Conservation (phyloP, 2,888 invertebrate species). For the Caenorhabditis sulstoni region DNA sequence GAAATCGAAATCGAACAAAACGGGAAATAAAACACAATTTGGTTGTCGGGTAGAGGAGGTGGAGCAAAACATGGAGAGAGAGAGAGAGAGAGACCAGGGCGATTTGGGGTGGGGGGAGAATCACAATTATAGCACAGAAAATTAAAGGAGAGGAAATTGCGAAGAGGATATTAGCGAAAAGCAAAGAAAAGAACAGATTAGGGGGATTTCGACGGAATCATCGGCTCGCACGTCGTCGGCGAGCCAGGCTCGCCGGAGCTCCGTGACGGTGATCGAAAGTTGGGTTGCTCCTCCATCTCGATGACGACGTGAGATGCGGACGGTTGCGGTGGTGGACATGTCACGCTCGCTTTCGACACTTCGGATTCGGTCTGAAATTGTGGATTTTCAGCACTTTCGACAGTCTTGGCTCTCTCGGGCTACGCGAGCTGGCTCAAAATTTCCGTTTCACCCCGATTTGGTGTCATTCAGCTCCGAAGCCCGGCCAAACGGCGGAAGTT, state of each 20-base stretch:
- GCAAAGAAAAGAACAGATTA: slow-evolving; percentile 8
- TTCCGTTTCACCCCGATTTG: too few relatives aligned
- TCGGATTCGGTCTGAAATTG: slow-evolving; percentile 39
- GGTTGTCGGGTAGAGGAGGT: too few relatives aligned
- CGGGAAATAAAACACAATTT: not conserved
- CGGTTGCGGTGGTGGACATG: slow-evolving; percentile 36
- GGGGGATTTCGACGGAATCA: slow-evolving; percentile 26
- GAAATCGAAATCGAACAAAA: slow-evolving; percentile 4
- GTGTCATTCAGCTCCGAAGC: too few relatives aligned
- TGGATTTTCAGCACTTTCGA: too few relatives aligned
- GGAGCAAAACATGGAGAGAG: slow-evolving; percentile 15
- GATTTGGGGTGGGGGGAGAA: slow-evolving; percentile 3
- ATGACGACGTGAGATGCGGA: slow-evolving; percentile 34
- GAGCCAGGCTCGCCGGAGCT: slow-evolving; percentile 38
- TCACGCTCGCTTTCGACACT: slow-evolving; percentile 42
- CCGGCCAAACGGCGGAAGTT: too few relatives aligned
- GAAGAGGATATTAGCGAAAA: slow-evolving; percentile 2
- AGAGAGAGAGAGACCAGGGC: slow-evolving; percentile 32
- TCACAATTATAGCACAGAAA: slow-evolving; percentile 50
- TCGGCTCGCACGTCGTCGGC: slow-evolving; percentile 46
- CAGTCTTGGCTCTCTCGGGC: too few relatives aligned
- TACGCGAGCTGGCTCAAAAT: too few relatives aligned
- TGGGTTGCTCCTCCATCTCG: slow-evolving; percentile 45
- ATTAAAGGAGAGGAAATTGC: not conserved
- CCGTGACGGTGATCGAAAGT: slow-evolving; percentile 44